Conservation (phyloP, 2,797 vertebrate genomes). For the Artibeus jamaicensis region DNA sequence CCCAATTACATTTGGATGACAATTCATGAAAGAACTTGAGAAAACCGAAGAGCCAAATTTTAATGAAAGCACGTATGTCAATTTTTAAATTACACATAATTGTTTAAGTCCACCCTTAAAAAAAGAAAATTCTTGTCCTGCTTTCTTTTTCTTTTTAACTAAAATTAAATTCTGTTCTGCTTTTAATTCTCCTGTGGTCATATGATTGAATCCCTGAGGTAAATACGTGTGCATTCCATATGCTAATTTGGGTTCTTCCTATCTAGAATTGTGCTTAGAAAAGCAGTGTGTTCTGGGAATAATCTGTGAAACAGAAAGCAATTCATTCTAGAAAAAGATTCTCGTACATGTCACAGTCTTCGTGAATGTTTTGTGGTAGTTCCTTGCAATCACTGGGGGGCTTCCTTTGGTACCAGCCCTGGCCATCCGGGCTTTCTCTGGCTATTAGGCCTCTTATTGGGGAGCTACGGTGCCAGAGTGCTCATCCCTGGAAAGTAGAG, state of each 20-base stretch:
- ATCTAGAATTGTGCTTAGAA: background rate
- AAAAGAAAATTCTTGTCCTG: background rate
- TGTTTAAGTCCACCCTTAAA: conserved; percentile 16
- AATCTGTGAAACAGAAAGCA: background rate
- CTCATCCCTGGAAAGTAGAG: background rate
- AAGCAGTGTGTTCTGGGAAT: background rate
- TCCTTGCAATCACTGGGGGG: background rate
- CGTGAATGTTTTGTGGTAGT: background rate
- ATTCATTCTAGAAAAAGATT: background rate
- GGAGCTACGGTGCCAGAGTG: background rate
- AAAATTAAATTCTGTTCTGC: background rate
- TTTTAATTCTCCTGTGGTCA: background rate
- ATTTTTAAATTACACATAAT: conserved; percentile 29
- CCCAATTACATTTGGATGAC: background rate
- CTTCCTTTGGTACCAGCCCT: background rate
- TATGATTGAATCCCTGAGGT: background rate
- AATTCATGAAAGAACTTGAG: background rate
- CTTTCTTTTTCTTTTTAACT: background rate
- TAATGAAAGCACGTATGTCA: conserved; percentile 11
- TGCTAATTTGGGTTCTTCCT: background rate
- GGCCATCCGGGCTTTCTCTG: background rate
- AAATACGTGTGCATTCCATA: background rate
- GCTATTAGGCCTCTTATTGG: background rate
- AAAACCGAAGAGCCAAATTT: background rate
- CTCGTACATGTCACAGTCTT: background rate